Evolutionary conservation across 2,888 invertebrate species (phyloP).

Genomic region (Globia sparganii): DNA sequence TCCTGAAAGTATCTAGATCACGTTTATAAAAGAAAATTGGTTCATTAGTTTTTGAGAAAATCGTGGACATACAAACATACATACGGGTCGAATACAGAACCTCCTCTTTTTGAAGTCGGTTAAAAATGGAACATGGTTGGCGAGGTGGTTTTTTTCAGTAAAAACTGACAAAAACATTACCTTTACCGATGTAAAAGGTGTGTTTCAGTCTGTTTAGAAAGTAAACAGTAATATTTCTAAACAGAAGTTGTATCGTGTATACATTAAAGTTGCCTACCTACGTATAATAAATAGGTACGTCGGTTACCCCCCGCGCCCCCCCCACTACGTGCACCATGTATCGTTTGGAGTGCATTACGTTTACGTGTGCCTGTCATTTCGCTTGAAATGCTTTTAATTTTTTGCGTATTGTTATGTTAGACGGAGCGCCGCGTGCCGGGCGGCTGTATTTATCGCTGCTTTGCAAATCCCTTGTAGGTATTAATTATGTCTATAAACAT

Average conservation of each 20-base stretch:
- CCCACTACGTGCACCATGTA: background rate
- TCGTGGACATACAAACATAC: no score
- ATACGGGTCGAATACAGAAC: no score
- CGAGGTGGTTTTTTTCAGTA: no score
- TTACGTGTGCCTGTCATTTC: conserved; percentile 24
- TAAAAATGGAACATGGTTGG: background rate
- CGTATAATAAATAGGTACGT: background rate
- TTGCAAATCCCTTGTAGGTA: conserved; percentile 12
- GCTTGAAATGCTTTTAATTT: conserved; percentile 39
- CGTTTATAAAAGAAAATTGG: no score
- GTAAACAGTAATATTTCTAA: background rate
- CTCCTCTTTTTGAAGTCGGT: no score
- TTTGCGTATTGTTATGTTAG: conserved; percentile 18
- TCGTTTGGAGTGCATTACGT: conserved; percentile 17
- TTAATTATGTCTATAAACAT: conserved; percentile 21
- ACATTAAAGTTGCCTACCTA: background rate
- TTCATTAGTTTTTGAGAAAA: no score
- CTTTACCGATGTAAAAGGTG: background rate
- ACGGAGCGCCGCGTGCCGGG: conserved; percentile 29
- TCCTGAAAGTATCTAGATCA: no score
- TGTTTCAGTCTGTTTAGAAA: background rate
- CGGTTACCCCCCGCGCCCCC: background rate
- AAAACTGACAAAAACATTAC: background rate
- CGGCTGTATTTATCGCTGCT: conserved; percentile 21
- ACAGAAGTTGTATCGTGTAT: background rate